phyloP scores from a whole-genome alignment of 1,140 invertebrate genomes.

The Ectropis grisescens region DNA sequence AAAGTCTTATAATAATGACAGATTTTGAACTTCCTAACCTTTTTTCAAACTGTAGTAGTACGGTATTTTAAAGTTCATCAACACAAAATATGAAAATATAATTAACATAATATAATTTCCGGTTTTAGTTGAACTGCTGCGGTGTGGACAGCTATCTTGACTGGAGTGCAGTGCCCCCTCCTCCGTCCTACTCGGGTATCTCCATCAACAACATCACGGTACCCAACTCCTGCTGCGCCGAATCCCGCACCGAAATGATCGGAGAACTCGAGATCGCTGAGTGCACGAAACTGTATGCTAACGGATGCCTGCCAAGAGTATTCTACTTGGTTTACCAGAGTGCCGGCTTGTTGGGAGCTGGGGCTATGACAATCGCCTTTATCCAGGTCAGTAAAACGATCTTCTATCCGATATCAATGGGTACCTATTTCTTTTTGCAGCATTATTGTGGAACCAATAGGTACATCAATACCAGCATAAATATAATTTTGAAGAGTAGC shows the following conservation, averaged over 20 bases:
- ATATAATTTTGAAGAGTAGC: too few species aligned
- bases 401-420: too few species aligned
- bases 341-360: constrained; percentile 81
- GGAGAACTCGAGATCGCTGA: constrained; percentile 19
- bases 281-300: constrained; percentile 58
- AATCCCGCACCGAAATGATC: constrained; percentile 17
- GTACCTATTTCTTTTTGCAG: too few species aligned
- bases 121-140: constrained; percentile 80
- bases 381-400: constrained; percentile 73
- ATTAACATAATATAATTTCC: too few species aligned
- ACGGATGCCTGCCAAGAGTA: constrained; percentile 78
- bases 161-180: constrained; percentile 69
- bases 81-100: too few species aligned
- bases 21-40: too few species aligned
- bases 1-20: too few species aligned
- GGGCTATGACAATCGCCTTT: constrained; percentile 84
- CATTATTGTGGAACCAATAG: too few species aligned
- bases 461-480: too few species aligned
- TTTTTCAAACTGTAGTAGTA: too few species aligned
- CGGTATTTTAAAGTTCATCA: too few species aligned
- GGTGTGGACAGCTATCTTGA: constrained; percentile 75
- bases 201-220: constrained; percentile 49
- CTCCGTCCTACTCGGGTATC: constrained; percentile 11
- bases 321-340: constrained; percentile 79
- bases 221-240: constrained; percentile 72